Evolutionary conservation across 2,113 vertebrate species (phyloP), one percentile per base, ranked within the genome.

Genomic region (Crotalus tigris): DNA sequence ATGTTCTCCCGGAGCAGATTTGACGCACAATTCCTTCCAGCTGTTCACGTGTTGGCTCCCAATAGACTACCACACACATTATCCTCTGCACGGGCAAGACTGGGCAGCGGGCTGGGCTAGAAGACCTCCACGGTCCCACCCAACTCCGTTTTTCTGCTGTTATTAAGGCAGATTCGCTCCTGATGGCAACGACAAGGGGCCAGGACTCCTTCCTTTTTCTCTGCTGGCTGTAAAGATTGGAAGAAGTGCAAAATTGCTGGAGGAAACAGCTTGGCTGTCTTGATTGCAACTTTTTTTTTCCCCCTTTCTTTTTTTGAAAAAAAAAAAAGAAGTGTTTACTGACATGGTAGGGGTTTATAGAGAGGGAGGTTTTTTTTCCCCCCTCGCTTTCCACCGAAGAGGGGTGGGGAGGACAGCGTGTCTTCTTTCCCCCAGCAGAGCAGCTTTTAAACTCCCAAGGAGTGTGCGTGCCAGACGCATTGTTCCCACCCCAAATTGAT

Each of bases 401-500:
- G 12, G 15, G 1, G 51, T 8, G 49, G 59, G 61, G 9, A 57
- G 17, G 44, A 26, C 26, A 2, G 9, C 5, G 4, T 85, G 29
- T 44, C 88, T 61, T 92, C 93, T 93, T 90, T 26, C 39, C 26
- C 24, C n/a, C 24, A 91, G 59, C 69, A 54, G 58, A 55, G 23
- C 85, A 12, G 6, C 64, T 53, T 15, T 1, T 49, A 93, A 96
- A 92, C 94, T 92, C 92, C 85, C 0, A 9, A 94, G 94, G 93
- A 95, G 96, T 94, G 95, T 92, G 94, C 92, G 95, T 94, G 85
- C 75, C 61, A 90, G 93, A 92, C 92, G 94, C 94, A 55, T 90
- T 89, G 94, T 94, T 95, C 46, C 0, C 61, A 95, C 96, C 95
- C 87, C 88, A 91, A 95, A 95, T 95, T 94, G 95, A 95, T 96